A percentile compares a stretch with the other conserved stretches of the same genome.
Conservation (phyloP, 2,888 invertebrate species). For the Nematopogon swammerdamellus region DNA sequence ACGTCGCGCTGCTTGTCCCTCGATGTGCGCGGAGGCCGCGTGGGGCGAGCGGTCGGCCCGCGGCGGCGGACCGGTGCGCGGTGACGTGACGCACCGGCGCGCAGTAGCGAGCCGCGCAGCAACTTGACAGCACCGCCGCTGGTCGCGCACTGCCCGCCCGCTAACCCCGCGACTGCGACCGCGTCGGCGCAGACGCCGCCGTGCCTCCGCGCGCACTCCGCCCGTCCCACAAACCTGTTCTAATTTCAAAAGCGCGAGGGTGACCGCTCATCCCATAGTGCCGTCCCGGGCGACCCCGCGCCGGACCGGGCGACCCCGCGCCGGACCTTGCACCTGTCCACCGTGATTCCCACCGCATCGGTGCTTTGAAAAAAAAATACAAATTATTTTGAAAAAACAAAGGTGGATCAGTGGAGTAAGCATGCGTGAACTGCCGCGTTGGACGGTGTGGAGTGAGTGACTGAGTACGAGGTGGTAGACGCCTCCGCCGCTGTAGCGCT, state of each 20-base stretch:
- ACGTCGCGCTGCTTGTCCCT: not conserved
- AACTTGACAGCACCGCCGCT: constrained; percentile 45
- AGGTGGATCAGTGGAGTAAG: not conserved
- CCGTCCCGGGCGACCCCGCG: not conserved
- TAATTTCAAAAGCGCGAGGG: not conserved
- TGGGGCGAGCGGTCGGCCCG: constrained; percentile 21
- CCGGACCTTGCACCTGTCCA: not conserved
- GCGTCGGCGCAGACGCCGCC: not conserved
- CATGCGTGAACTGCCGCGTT: not conserved
- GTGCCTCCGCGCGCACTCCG: constrained; percentile 10
- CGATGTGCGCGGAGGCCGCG: constrained; percentile 27
- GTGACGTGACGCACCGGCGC: constrained; percentile 5
- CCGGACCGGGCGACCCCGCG: not conserved
- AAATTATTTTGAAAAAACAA: too few species aligned
- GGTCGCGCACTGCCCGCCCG: constrained; percentile 20
- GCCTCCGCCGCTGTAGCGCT: too few species aligned
- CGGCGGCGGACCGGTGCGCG: too few species aligned
- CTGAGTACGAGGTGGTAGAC: not conserved
- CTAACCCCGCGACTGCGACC: not conserved
- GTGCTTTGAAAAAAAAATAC: not conserved
- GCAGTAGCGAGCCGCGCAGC: constrained; percentile 46
- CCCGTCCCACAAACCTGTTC: not conserved
- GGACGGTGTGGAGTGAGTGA: not conserved
- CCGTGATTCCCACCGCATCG: not conserved
- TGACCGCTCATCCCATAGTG: not conserved